phyloP scores from a whole-genome alignment of 1,140 invertebrate genomes.

The Apis cerana region DNA sequence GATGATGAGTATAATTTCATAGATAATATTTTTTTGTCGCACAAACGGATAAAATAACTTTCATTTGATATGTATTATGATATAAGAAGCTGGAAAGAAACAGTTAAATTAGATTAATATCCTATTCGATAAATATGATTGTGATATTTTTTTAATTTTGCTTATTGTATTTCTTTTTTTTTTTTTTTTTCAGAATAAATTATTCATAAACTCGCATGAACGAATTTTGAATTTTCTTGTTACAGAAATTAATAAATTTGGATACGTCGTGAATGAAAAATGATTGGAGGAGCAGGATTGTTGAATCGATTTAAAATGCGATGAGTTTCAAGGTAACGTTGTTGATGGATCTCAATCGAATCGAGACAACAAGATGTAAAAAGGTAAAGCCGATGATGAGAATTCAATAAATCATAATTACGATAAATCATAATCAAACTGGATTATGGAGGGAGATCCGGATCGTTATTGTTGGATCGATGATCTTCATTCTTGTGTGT shows the following conservation, averaged over 20 bases:
- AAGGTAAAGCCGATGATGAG: background rate
- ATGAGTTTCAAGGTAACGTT: background rate
- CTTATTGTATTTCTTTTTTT: too few relatives aligned
- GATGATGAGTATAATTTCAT: too few relatives aligned
- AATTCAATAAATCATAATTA: background rate
- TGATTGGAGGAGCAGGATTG: background rate
- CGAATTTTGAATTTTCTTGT: background rate
- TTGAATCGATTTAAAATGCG: background rate
- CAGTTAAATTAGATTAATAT: background rate
- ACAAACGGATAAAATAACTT: background rate
- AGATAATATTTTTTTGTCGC: background rate
- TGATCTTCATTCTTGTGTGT: background rate
- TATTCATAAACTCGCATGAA: background rate
- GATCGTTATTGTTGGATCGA: background rate
- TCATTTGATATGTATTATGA: background rate
- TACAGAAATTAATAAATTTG: background rate
- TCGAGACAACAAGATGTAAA: background rate
- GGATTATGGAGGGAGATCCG: background rate
- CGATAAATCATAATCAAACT: too few relatives aligned
- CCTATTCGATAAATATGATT: background rate
- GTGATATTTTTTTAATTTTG: background rate
- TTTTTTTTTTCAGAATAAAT: background rate
- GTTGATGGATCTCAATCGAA: background rate
- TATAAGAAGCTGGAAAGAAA: background rate
- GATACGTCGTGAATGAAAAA: background rate